Evolutionary conservation across 2,113 vertebrate species (phyloP), one percentile per base, ranked within the genome.

Genomic region (Spheniscus mendiculus): DNA sequence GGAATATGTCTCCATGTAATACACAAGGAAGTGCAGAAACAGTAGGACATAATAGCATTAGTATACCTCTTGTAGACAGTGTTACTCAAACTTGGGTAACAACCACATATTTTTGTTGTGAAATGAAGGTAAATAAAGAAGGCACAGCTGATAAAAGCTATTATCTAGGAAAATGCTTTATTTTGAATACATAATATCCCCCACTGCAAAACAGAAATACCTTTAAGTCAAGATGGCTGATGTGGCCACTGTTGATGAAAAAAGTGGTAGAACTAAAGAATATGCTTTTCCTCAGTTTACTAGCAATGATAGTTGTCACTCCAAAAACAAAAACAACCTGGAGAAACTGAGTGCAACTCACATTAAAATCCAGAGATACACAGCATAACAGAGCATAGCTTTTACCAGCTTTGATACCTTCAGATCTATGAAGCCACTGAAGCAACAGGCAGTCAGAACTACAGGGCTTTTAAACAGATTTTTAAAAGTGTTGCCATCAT

Each of bases 401-500:
- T 47, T 71, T 47, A 58, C 20, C 6, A 3, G 10, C 21, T 73
- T n/a, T 40, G 50, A 66, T 42, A 34, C 15, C 25, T 66, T 66
- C 58, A 58, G 26, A 44, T 25, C 26, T 63, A 17, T 5, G 16
- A 79, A 78, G 40, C 70, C 87, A 90, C 66, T 85, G 66, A 89
- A 91, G 82, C 65, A 77, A 79, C 78, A 88, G 40, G 53, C 19
- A 44, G 40, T 53, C 55, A 73, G 16, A 70, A 91, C 72, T 72
- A 74, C 12, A 38, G 59, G 42, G 67, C 47, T 80, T 91, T 83
- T 65, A 44, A 77, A 49, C 49, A 62, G 83, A 66, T 34, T 95
- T 97, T 78, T 71, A 72, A 74, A 81, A 94, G 95, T 76, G 63
- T 94, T 97, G 55, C 93, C 67, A 97, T 58, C 85, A 94, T 49